Evolutionary conservation across 2,888 invertebrate genomes (phyloP).

Genomic region (Eudasyphora cyanicolor): DNA sequence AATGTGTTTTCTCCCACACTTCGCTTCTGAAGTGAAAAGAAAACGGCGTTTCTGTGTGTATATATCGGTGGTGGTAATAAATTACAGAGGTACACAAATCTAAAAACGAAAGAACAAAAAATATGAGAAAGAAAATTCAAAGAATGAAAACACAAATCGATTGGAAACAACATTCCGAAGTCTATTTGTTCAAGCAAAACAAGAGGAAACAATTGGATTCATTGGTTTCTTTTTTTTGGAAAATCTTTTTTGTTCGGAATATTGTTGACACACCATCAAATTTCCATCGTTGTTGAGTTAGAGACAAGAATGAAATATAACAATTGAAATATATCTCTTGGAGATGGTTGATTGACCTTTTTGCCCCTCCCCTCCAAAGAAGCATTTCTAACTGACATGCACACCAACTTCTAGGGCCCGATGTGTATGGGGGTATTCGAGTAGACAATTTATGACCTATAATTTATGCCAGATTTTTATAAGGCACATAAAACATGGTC

Average conservation of each 20-base stretch:
- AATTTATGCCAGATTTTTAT: neutral
- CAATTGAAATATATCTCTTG: neutral
- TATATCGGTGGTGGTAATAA: constrained; percentile 4
- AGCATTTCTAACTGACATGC: too few relatives aligned
- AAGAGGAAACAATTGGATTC: constrained; percentile 11
- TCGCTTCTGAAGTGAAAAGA: neutral
- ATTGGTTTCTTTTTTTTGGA: constrained; percentile 4
- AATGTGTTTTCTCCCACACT: neutral
- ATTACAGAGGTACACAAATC: constrained; percentile 11
- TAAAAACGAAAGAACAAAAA: neutral
- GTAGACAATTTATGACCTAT: neutral
- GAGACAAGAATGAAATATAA: neutral
- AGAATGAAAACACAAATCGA: constrained; percentile 21
- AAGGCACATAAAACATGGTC: neutral
- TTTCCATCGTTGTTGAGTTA: constrained; percentile 3
- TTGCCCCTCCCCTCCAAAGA: neutral
- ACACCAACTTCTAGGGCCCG: too few relatives aligned
- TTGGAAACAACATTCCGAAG: constrained; percentile 12
- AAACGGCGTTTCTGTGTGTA: neutral
- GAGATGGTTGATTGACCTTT: constrained; percentile 25
- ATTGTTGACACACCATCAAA: constrained; percentile 18
- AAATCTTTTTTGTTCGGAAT: neutral
- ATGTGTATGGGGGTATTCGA: neutral
- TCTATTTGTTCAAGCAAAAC: constrained; percentile 4
- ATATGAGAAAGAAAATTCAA: neutral